These are phyloP conservation scores for Palythoa caribaeorum DNA, from an alignment of 92 coral and sea anemone genomes.

Conservation along the genomic window DNA sequence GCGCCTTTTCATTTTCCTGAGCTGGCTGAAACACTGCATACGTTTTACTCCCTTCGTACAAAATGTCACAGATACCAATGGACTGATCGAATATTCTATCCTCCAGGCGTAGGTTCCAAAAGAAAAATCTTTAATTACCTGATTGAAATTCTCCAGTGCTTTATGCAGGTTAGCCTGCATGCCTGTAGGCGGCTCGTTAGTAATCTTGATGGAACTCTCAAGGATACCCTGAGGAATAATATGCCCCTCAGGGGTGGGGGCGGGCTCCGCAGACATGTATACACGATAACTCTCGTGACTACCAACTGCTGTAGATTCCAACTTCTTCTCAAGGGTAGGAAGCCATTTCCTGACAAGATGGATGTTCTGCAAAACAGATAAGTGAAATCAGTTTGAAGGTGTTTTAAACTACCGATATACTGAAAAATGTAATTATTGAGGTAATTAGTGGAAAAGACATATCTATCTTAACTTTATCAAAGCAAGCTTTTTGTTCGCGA, in stretches of 20 bases:
- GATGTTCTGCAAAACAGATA: conserved; percentile 74
- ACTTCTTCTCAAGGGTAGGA: conserved; percentile 94
- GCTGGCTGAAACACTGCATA: too few relatives aligned
- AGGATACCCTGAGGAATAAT: conserved; percentile 97
- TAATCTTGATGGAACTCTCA: conserved; percentile 96
- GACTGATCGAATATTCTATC: too few relatives aligned
- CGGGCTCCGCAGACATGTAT: conserved; percentile 98
- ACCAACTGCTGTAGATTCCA: conserved; percentile 96
- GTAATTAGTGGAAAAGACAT: too few relatives aligned
- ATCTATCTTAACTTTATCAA: too few relatives aligned
- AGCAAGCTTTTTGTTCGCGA: too few relatives aligned
- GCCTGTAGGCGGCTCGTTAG: conserved; percentile 99
- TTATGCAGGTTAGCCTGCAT: conserved; percentile 97
- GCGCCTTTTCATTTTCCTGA: too few relatives aligned
- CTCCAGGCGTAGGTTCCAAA: neutral
- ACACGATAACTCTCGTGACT: conserved; percentile 96
- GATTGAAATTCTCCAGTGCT: conserved; percentile 93
- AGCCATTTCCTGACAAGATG: conserved; percentile 99
- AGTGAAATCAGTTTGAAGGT: too few relatives aligned
- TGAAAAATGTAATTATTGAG: too few relatives aligned
- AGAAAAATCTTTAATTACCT: conserved; percentile 59
- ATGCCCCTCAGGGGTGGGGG: conserved; percentile 93
- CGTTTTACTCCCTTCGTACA: too few relatives aligned
- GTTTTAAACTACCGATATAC: too few relatives aligned
- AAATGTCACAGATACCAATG: too few relatives aligned